Evolutionary conservation across 2,113 vertebrate species (phyloP), one percentile per base, ranked within the genome.

Genomic region (Cyphomyrus discorhynchus): DNA sequence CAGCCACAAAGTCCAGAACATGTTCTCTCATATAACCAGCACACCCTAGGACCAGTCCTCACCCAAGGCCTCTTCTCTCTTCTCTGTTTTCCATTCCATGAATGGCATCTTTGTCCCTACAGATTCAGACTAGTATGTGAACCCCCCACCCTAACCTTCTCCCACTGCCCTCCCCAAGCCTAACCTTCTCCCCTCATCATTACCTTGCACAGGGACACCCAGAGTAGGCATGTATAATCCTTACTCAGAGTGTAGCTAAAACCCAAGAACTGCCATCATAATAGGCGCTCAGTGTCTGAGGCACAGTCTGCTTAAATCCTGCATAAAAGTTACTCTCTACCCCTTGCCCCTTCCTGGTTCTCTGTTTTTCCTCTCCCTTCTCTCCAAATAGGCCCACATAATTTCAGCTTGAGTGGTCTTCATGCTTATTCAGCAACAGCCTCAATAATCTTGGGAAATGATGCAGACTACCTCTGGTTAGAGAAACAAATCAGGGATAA

Each of bases 51-150:
- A 83, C 90, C 52, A 88, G 92, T 66, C 92, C 92, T 94, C 93
- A 93, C 92, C 93, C 91, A 89, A 91, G 94, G 93, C 93, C 92
- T 94, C 91, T 91, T 92, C 93, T 95, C 94, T 95, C 95, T 95
- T 94, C 95, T 95, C 95, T 95, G 94, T 96, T 96, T 96, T 96
- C 94, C 95, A 96, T 96, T 96, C 96, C 92, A 95, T 96, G 95
- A 96, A 96, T 96, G 95, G 95, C 94, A 95, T 93, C 96, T 96
- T 96, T 50, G 95, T 96, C 94, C 94, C 95, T 93, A 92, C 94
- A 93, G 92, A 94, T 91, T 94, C 94, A 95, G 94, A 95, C 94
- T 95, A 95, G 92, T 94, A 93, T 95, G 95, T 94, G 92, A 96
- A 95, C 92, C 91, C 95, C 94, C 31, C 6, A 39, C 94, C 94